Evolutionary conservation across 2,888 invertebrate genomes (phyloP).

Genomic region (Meandrusa payeni): DNA sequence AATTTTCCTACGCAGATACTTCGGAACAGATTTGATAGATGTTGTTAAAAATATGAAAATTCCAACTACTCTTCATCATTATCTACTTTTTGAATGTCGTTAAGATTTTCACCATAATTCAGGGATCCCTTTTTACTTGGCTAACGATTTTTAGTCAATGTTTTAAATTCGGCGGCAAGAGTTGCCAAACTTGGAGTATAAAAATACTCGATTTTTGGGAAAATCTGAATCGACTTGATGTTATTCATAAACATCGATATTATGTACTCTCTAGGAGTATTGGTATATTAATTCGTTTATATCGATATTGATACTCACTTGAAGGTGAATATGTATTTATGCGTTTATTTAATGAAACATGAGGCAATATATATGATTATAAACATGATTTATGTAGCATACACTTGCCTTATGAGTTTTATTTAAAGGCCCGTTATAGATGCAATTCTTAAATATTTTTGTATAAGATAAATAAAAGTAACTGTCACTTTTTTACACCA

Average conservation of each 20-base stretch:
- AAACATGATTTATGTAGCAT: too few relatives aligned
- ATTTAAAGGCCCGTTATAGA: too few relatives aligned
- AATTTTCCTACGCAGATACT: constrained; percentile 77
- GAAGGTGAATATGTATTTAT: too few relatives aligned
- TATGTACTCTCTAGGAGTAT: neutral
- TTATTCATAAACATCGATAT: neutral
- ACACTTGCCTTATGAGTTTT: too few relatives aligned
- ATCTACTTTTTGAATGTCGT: constrained; percentile 85
- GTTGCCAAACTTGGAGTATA: constrained; percentile 12
- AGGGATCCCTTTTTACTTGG: constrained; percentile 35
- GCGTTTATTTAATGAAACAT: too few relatives aligned
- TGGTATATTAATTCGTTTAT: too few relatives aligned
- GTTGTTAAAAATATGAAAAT: constrained; percentile 82
- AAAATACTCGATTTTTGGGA: constrained; percentile 6
- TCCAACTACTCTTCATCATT: constrained; percentile 84
- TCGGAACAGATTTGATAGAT: constrained; percentile 80
- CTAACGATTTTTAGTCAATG: constrained; percentile 35
- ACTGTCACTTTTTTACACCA: too few relatives aligned
- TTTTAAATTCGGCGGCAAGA: constrained; percentile 11
- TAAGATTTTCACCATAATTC: constrained; percentile 42
- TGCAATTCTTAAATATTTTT: too few relatives aligned
- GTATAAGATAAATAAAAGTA: too few relatives aligned
- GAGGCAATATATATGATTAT: too few relatives aligned
- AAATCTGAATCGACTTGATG: constrained; percentile 1
- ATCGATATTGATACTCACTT: too few relatives aligned